phyloP scores from a whole-genome alignment of 2,888 invertebrate genomes.

The Zaprionus obscuricornis region DNA sequence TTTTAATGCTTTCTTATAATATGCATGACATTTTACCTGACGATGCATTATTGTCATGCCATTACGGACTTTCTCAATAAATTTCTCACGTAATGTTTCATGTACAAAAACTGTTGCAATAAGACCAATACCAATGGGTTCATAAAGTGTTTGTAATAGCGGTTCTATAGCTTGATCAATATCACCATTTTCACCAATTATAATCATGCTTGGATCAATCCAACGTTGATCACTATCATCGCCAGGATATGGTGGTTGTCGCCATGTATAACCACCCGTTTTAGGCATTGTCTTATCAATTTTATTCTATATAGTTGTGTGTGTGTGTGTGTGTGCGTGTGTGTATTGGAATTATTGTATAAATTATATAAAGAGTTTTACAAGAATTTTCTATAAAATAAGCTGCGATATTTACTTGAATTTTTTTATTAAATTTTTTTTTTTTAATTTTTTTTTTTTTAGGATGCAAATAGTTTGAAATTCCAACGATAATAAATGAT shows the following conservation, averaged over 20 bases:
- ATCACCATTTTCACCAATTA: slow-evolving; percentile 41
- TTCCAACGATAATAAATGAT: too few species aligned
- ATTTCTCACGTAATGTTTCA: slow-evolving; percentile 46
- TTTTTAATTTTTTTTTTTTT: too few species aligned
- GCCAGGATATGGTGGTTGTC: slow-evolving; percentile 48
- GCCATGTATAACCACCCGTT: slow-evolving; percentile 54
- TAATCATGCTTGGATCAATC: slow-evolving; percentile 48
- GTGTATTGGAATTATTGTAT: too few species aligned
- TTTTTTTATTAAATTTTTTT: too few species aligned
- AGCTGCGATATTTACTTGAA: too few species aligned
- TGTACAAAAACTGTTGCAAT: slow-evolving; percentile 57
- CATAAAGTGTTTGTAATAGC: slow-evolving; percentile 34
- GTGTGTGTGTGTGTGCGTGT: too few species aligned
- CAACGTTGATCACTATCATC: slow-evolving; percentile 51
- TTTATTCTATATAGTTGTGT: neutral
- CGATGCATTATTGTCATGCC: slow-evolving; percentile 43
- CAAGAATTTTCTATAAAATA: too few species aligned
- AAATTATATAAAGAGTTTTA: too few species aligned
- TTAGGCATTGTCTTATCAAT: neutral
- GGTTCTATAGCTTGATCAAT: slow-evolving; percentile 42
- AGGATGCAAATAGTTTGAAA: too few species aligned
- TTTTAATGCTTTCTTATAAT: slow-evolving; percentile 24
- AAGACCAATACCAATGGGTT: slow-evolving; percentile 35
- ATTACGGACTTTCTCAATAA: slow-evolving; percentile 30
- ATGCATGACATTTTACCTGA: slow-evolving; percentile 37